Base-by-base conservation (phyloP, 2,888 invertebrate species). In the Lasioglossum zephyrum region DNA sequence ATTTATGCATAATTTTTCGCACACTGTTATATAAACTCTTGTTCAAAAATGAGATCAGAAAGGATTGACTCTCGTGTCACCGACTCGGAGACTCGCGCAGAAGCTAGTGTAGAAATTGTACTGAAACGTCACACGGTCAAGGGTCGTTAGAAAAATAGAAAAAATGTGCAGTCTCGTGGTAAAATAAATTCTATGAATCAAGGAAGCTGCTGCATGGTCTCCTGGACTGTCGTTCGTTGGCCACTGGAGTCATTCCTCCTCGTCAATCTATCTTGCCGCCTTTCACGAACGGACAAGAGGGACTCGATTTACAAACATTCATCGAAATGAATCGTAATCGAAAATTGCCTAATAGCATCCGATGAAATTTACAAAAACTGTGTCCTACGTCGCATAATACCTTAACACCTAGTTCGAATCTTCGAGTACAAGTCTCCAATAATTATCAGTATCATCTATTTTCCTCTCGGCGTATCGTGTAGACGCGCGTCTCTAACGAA, bases 61-160 rank as follows among this genome's bases (percentile, higher is more conserved):
- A 70, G 13, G 47, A 77, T 70, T 41, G 69, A 18, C 80, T 80
- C 22, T 1, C 8, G 18, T 79, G 73, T 73, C 39, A 26, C 16
- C 13, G 6, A 72, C n/a, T 31, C 2, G 11, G 11, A 44, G 57
- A 78, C 69, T 80, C 22, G 36, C 36, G 31, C 5, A 78, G 57
- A 85, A 86, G 77, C 60, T 49, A n/a, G 22, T 41, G 44, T 69
- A 47, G 39, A 83, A 79, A 53, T 79, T 22, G 31, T 47, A 22
- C 57, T 13, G 11, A 13, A 13, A 18, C 22, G 36, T 82, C 5
- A 8, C 31, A n/a, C 36, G 26, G 66, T 36, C 13, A 4, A 75
- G 60, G 16, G 22, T 49, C 39, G 4, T 36, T 84, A 79, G 76
- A 84, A 85, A 85, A 85, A 73, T 84, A 79, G 75, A 79, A 84